Conservation (phyloP, 2,113 vertebrate species). For the Odobenus rosmarus region DNA sequence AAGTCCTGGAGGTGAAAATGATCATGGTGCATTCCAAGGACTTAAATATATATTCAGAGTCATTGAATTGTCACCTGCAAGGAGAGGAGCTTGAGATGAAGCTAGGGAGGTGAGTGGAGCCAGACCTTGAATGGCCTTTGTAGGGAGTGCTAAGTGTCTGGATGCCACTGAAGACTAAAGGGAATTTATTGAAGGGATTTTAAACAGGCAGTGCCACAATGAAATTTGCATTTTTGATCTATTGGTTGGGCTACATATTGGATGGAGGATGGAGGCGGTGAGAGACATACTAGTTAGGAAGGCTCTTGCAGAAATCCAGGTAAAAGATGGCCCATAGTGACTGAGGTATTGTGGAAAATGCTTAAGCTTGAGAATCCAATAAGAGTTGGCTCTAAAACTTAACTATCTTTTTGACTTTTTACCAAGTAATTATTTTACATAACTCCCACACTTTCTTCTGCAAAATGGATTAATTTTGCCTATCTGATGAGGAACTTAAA, state of each 20-base stretch:
- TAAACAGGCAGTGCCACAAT: neutral
- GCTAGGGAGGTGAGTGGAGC: neutral
- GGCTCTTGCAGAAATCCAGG: neutral
- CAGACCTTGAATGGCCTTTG: neutral
- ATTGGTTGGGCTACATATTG: neutral
- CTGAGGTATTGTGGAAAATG: neutral
- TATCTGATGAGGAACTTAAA: neutral
- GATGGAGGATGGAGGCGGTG: neutral
- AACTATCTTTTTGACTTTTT: neutral
- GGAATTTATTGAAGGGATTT: neutral
- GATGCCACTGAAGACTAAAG: neutral
- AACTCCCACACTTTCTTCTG: neutral
- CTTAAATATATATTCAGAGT: constrained; percentile 24
- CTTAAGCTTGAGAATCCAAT: neutral
- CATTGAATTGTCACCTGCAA: constrained; percentile 13
- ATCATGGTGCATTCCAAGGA: constrained; percentile 1
- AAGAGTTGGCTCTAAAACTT: neutral
- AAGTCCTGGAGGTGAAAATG: neutral
- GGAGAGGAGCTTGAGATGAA: constrained; percentile 1
- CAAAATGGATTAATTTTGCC: neutral
- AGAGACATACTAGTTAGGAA: neutral
- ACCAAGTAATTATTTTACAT: neutral
- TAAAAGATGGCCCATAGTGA: neutral
- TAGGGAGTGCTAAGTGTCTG: neutral
- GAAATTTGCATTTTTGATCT: neutral